Evolutionary conservation across 2,888 invertebrate genomes (phyloP).

Genomic region (Caenorhabditis sp.): DNA sequence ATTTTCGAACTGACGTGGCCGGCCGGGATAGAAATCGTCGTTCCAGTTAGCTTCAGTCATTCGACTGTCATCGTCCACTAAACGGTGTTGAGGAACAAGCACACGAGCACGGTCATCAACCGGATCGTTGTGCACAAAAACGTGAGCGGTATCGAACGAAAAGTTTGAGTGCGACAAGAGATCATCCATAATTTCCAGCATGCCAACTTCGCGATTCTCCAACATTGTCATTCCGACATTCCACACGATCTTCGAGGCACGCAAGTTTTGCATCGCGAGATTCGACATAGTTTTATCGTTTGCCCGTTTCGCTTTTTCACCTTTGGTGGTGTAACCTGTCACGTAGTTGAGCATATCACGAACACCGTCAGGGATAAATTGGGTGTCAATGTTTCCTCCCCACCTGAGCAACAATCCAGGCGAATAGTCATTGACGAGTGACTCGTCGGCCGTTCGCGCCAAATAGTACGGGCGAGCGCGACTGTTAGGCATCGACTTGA

Average conservation of each 20-base stretch:
- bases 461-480: too few relatives aligned
- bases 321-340: slow-evolving; percentile 23
- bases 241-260: too few relatives aligned
- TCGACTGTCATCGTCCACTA: not conserved
- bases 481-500: too few relatives aligned
- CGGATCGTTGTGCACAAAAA: not conserved
- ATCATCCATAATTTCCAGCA: not conserved
- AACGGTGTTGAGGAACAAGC: not conserved
- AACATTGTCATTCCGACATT: too few relatives aligned
- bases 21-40: slow-evolving; percentile 14
- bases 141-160: slow-evolving; percentile 5
- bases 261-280: too few relatives aligned
- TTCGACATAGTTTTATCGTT: too few relatives aligned
- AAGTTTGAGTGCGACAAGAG: not conserved
- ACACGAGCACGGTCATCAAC: not conserved
- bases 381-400: slow-evolving; percentile 36
- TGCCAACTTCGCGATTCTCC: too few relatives aligned
- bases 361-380: not conserved
- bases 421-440: too few relatives aligned
- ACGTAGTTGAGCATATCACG: slow-evolving; percentile 12
- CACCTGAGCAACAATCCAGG: too few relatives aligned
- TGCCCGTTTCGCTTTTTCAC: slow-evolving; percentile 3
- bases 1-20: not conserved
- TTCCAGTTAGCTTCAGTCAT: too few relatives aligned
- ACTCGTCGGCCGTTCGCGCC: too few relatives aligned